Evolutionary conservation across 2,113 vertebrate genomes (phyloP).

Genomic region (Setophaga petechia): DNA sequence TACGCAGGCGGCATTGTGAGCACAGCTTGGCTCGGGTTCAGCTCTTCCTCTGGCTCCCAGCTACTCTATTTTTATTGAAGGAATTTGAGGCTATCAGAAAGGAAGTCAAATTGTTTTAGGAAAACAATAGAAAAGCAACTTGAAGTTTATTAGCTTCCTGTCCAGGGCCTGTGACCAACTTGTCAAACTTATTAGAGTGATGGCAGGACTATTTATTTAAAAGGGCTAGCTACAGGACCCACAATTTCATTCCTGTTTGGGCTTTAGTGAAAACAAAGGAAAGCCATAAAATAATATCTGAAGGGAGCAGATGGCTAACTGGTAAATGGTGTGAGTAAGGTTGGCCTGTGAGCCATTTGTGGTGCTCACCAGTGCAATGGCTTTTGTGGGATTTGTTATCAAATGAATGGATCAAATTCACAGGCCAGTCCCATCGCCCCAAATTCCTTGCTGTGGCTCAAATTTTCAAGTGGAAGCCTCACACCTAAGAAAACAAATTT

Average conservation of each 20-base stretch:
- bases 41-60: slow-evolving; percentile 77
- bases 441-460: background rate
- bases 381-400: background rate
- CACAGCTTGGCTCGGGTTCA: slow-evolving; percentile 78
- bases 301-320: slow-evolving; percentile 33
- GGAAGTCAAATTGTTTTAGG: slow-evolving; percentile 96
- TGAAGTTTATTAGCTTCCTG: slow-evolving; percentile 80
- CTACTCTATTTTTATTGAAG: slow-evolving; percentile 85
- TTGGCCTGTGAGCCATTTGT: background rate
- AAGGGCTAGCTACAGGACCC: slow-evolving; percentile 47
- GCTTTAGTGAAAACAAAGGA: slow-evolving; percentile 60
- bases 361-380: background rate
- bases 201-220: slow-evolving; percentile 74
- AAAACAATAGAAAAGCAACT: slow-evolving; percentile 89
- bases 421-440: background rate
- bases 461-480: background rate
- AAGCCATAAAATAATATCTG: slow-evolving; percentile 66
- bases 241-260: slow-evolving; percentile 66
- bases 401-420: background rate
- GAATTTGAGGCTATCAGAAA: slow-evolving; percentile 82
- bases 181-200: slow-evolving; percentile 63
- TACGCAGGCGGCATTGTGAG: slow-evolving; percentile 73
- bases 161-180: slow-evolving; percentile 60
- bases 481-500: background rate
- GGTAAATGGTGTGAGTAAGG: slow-evolving; percentile 2